Evolutionary conservation across 2,888 invertebrate species (phyloP).

Genomic region (Drosophila nr. fundita): DNA sequence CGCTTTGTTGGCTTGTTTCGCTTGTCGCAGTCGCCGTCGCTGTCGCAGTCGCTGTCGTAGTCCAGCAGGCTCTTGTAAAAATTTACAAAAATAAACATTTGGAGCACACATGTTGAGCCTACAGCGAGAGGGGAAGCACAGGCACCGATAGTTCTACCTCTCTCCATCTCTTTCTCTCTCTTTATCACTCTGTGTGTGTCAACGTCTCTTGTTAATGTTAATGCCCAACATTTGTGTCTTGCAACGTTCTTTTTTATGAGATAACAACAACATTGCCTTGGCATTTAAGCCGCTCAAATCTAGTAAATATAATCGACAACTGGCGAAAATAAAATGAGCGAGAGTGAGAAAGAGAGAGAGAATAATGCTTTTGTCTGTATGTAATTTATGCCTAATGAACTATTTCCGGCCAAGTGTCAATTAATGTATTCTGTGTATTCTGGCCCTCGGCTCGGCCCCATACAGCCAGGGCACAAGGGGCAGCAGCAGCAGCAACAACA

Average conservation of each 20-base stretch:
- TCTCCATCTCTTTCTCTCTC: not conserved
- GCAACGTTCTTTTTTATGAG: constrained; percentile 59
- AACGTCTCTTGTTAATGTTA: constrained; percentile 43
- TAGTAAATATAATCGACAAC: constrained; percentile 67
- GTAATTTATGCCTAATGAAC: constrained; percentile 82
- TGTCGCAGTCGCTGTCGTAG: constrained; percentile 33
- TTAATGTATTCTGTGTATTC: constrained; percentile 78
- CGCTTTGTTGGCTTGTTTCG: constrained; percentile 59
- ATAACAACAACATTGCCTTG: constrained; percentile 62
- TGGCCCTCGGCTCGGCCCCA: constrained; percentile 53
- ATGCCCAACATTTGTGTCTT: constrained; percentile 68
- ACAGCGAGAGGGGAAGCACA: constrained; percentile 13
- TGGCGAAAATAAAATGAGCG: constrained; percentile 49
- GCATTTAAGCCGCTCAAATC: constrained; percentile 79
- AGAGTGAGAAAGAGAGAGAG: constrained; percentile 12
- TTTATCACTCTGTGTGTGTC: constrained; percentile 10
- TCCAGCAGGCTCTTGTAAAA: constrained; percentile 58
- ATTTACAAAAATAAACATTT: constrained; percentile 72
- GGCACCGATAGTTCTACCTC: constrained; percentile 5
- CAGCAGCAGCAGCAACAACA: constrained; percentile 33
- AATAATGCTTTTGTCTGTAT: constrained; percentile 75
- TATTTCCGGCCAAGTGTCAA: constrained; percentile 81
- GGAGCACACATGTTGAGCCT: constrained; percentile 74
- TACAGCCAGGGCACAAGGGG: constrained; percentile 48
- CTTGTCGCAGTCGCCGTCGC: constrained; percentile 17